phyloP scores from a whole-genome alignment of 1,140 invertebrate genomes.

The Eriosoma lanigerum region DNA sequence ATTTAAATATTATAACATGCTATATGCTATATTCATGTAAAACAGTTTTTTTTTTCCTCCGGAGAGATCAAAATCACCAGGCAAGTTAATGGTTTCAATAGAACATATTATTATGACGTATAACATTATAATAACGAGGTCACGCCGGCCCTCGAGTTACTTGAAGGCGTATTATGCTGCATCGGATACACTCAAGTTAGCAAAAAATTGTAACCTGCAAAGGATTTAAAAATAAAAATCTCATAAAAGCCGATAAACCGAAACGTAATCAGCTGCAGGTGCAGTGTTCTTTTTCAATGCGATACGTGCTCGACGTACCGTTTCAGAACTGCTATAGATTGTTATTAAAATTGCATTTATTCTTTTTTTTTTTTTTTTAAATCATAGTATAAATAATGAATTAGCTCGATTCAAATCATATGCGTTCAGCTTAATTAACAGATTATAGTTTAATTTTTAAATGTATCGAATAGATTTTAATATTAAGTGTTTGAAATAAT shows the following conservation, averaged over 20 bases:
- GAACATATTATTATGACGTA: background rate
- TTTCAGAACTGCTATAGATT: too few species aligned
- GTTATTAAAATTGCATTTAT: too few species aligned
- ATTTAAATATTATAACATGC: background rate
- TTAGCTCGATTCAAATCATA: too few species aligned
- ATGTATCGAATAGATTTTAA: too few species aligned
- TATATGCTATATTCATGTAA: constrained; percentile 42
- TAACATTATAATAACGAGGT: constrained; percentile 47
- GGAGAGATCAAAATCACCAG: constrained; percentile 49
- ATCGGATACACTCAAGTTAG: background rate
- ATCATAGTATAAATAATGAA: too few species aligned
- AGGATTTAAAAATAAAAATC: background rate
- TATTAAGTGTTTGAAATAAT: too few species aligned
- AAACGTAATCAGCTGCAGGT: background rate
- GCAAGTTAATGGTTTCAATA: constrained; percentile 43
- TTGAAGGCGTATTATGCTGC: background rate
- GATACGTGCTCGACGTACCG: background rate
- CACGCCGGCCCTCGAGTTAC: constrained; percentile 40
- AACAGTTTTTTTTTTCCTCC: constrained; percentile 17
- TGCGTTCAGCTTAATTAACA: too few species aligned
- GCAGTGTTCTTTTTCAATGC: background rate
- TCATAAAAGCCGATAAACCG: constrained; percentile 2
- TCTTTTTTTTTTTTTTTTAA: too few species aligned
- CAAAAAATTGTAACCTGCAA: too few species aligned
- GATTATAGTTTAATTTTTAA: too few species aligned